These are phyloP conservation scores for Drosophila chauvacae DNA, from an alignment of 1,140 invertebrate species.

Conservation along the genomic window DNA sequence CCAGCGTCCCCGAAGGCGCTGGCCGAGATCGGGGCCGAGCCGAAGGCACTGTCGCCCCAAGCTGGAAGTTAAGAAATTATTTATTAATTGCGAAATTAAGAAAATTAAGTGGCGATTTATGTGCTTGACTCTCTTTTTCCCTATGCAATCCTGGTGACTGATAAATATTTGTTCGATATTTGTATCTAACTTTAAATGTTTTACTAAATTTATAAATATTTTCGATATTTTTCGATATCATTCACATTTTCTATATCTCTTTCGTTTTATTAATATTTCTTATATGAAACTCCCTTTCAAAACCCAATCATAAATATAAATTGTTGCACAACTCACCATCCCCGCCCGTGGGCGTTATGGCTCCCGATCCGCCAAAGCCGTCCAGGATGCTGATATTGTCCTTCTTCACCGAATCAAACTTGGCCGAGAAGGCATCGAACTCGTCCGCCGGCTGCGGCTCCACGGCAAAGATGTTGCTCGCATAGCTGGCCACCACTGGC, in stretches of 20 bases:
- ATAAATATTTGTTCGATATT: too few species aligned
- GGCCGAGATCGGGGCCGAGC: slow-evolving; percentile 61
- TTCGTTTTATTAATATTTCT: too few species aligned
- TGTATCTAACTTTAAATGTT: too few species aligned
- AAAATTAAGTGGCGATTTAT: not conserved
- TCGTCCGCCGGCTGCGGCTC: slow-evolving; percentile 86
- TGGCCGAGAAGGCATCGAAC: slow-evolving; percentile 94
- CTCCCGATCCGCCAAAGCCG: slow-evolving; percentile 85
- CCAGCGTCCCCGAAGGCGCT: slow-evolving; percentile 85
- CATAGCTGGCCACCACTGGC: slow-evolving; percentile 45
- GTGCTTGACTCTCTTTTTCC: too few species aligned
- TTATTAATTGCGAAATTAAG: not conserved
- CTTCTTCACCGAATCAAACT: slow-evolving; percentile 90
- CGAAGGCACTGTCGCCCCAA: slow-evolving; percentile 83
- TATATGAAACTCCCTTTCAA: not conserved
- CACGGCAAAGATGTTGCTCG: slow-evolving; percentile 77
- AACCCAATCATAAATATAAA: not conserved
- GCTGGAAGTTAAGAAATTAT: slow-evolving; percentile 39
- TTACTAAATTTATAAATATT: not conserved
- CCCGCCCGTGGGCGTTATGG: slow-evolving; percentile 76
- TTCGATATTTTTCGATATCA: not conserved
- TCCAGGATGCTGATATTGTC: slow-evolving; percentile 85
- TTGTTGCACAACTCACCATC: slow-evolving; percentile 60
- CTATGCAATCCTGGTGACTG: too few species aligned
- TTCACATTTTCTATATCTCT: not conserved